Base-by-base conservation (phyloP, 2,113 vertebrate genomes). In the Dendropsophus ebraccatus region DNA sequence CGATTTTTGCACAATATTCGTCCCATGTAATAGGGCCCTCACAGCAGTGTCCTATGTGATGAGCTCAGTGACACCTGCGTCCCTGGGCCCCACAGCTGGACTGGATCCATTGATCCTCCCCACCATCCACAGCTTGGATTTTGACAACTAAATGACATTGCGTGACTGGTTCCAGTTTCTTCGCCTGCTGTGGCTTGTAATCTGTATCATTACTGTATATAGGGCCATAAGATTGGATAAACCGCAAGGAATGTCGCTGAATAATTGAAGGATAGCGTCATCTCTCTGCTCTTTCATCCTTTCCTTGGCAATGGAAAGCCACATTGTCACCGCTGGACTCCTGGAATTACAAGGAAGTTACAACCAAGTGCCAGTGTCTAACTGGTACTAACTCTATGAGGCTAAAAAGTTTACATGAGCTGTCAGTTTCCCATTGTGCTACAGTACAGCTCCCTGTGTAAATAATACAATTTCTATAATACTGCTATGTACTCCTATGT, bases 211-310 rank as follows among this genome's bases (percentile, higher is more conserved):
- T 94, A 93, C 93, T 93, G 88, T 94, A 92, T 93, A 94, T 94
- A 91, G 90, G 93, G 94, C 91, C 93, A 96, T 91, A 95, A 96
- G 94, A 94, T 93, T 96, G 94, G 95, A 92, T 96, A 96, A 96
- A 91, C 91, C 94, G 93, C 95, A 89, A 95, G 96, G 96, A 97
- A 97, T 97, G 96, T 94, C 94, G 93, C 95, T 96, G 96, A 96
- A 95, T 97, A 97, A 97, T 97, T 97, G 92, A 89, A 93, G 94
- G 93, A 94, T 96, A 92, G 87, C 91, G 87, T 90, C 92, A 87
- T 90, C 92, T 94, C 93, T 90, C 90, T 92, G 79, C 87, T 12
- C 1, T 82, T 90, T 90, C 85, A 79, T 87, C 87, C 58, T 76
- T 88, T 85, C 81, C 85, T 60, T 60, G 19, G 23, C 84, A 56